A percentile compares a stretch with the other conserved stretches of the same genome.
Evolutionary conservation across 2,797 vertebrate species (phyloP).

Genomic region (Myioborus melanocephalus): DNA sequence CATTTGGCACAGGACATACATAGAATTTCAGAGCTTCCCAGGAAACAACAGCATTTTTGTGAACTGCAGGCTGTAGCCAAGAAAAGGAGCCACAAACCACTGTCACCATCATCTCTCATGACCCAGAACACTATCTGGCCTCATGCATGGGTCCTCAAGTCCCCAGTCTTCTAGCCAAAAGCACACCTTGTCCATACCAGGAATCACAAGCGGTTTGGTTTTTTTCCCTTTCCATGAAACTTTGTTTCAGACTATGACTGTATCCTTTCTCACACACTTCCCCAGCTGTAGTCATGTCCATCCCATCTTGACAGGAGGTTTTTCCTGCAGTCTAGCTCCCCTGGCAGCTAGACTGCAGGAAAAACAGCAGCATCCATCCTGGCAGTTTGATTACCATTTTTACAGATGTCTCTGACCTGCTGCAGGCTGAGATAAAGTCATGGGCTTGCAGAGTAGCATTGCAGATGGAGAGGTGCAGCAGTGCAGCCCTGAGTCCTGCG

Average conservation of each 20-base stretch:
- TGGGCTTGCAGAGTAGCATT: accelerated
- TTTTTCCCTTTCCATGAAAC: not conserved
- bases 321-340: not conserved
- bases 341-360: no score
- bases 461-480: not conserved
- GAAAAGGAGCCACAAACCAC: not conserved
- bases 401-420: not conserved
- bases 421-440: not conserved
- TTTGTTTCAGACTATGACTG: not conserved
- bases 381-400: not conserved
- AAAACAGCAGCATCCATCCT: not conserved
- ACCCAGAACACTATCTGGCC: not conserved
- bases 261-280: not conserved
- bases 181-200: not conserved
- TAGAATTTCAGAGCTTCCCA: not conserved
- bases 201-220: not conserved
- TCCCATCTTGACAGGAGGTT: not conserved
- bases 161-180: not conserved
- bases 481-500: not conserved
- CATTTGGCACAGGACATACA: not conserved
- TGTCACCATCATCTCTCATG: not conserved
- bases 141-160: not conserved
- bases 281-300: not conserved
- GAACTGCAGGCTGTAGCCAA: not conserved
- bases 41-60: not conserved